Conservation (phyloP, 2,113 vertebrate genomes). For the Urocynchramus pylzowi region DNA sequence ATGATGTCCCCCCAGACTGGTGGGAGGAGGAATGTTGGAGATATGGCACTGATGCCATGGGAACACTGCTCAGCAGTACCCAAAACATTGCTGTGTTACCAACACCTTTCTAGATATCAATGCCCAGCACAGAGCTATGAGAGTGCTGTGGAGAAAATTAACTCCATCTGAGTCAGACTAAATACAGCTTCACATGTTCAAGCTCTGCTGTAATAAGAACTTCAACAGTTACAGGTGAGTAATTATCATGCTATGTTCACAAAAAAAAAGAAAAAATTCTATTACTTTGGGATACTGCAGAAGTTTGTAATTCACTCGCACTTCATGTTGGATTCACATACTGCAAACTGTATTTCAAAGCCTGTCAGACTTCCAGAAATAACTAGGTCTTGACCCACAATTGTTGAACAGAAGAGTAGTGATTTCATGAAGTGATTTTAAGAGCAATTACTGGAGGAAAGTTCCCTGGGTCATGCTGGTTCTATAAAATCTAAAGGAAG, state of each 20-base stretch:
- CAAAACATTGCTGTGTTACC: not conserved
- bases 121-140: not conserved
- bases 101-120: not conserved
- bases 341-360: not conserved
- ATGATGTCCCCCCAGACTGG: rapidly evolving
- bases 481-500: slow-evolving; percentile 19
- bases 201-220: not conserved
- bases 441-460: slow-evolving; percentile 2
- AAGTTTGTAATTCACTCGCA: not conserved
- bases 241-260: not conserved
- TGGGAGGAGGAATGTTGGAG: not conserved
- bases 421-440: slow-evolving; percentile 23
- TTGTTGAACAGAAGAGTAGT: not conserved
- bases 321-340: not conserved
- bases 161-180: not conserved
- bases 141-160: not conserved
- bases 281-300: not conserved
- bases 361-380: not conserved
- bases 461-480: not conserved
- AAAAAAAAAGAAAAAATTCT: not conserved
- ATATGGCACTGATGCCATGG: not conserved
- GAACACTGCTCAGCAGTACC: not conserved
- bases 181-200: not conserved
- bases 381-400: slow-evolving; percentile 12
- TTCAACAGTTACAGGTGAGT: not conserved